These are phyloP conservation scores for Himalopsyche tibetana DNA, from an alignment of 2,888 invertebrate species.

Conservation along the genomic window DNA sequence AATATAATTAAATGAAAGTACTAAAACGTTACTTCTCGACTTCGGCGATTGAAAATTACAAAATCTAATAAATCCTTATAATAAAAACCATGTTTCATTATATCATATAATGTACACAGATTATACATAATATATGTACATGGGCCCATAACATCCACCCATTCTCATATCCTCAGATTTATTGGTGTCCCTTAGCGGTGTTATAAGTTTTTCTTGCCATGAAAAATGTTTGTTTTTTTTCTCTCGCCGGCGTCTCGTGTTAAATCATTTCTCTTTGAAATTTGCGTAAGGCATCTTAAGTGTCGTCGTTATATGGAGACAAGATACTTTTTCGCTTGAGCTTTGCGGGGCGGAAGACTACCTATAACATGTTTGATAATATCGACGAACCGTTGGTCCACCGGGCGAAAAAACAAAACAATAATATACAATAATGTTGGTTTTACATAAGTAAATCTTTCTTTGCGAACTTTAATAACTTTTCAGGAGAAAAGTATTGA, in stretches of 20 bases:
- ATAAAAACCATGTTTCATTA: background rate
- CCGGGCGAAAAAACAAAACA: no score
- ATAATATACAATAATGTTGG: no score
- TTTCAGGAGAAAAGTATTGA: no score
- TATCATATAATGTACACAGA: background rate
- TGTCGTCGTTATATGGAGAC: conserved; percentile 16
- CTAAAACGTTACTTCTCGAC: no score
- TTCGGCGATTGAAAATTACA: no score
- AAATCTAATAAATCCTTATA: no score
- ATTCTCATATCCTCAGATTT: background rate
- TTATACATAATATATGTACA: conserved; percentile 16
- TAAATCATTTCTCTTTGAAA: conserved; percentile 21
- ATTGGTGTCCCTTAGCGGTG: conserved; percentile 26
- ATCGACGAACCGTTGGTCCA: background rate
- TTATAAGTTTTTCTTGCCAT: conserved; percentile 14
- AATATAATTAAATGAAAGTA: no score
- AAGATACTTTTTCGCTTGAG: conserved; percentile 8
- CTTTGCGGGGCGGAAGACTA: background rate
- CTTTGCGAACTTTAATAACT: no score
- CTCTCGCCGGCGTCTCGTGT: conserved; percentile 14
- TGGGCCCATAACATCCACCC: background rate
- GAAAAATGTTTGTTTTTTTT: conserved; percentile 34
- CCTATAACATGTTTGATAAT: background rate
- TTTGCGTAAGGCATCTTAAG: conserved; percentile 2
- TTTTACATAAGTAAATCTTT: no score